Conservation (phyloP, 2,888 invertebrate genomes). For the Drosophila basisetae region DNA sequence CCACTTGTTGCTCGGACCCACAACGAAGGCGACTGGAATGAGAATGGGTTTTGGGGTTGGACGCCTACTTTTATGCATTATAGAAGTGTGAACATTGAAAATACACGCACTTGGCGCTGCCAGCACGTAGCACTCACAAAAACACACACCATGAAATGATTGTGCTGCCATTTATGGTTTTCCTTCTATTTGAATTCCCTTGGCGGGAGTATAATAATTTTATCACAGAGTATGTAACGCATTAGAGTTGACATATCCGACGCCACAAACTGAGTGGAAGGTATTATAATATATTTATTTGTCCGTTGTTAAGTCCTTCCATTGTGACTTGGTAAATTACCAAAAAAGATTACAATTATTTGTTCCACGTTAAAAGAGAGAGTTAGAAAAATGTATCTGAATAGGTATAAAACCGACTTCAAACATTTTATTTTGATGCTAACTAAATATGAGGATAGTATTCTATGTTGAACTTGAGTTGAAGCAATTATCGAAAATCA, state of each 20-base stretch:
- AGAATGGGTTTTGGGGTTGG: neutral
- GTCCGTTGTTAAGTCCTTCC: neutral
- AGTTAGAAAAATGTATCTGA: slow-evolving; percentile 4
- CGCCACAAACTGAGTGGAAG: neutral
- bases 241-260: neutral
- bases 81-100: slow-evolving; percentile 65
- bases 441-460: neutral
- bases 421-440: neutral
- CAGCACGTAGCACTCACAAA: slow-evolving; percentile 49
- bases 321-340: neutral
- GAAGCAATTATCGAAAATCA: neutral
- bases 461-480: neutral
- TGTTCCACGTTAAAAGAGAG: too few species aligned
- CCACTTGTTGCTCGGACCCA: slow-evolving; percentile 65
- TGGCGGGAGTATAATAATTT: neutral
- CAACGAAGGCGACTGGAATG: slow-evolving; percentile 1
- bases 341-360: neutral
- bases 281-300: neutral
- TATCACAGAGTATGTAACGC: neutral
- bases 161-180: slow-evolving; percentile 36
- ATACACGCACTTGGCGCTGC: slow-evolving; percentile 59
- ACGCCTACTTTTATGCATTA: slow-evolving; percentile 5
- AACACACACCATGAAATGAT: slow-evolving; percentile 42
- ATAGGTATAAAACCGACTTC: slow-evolving; percentile 8
- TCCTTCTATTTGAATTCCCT: slow-evolving; percentile 18